Evolutionary conservation across 2,797 vertebrate species (phyloP).

Genomic region (Diplodus puntazzo): DNA sequence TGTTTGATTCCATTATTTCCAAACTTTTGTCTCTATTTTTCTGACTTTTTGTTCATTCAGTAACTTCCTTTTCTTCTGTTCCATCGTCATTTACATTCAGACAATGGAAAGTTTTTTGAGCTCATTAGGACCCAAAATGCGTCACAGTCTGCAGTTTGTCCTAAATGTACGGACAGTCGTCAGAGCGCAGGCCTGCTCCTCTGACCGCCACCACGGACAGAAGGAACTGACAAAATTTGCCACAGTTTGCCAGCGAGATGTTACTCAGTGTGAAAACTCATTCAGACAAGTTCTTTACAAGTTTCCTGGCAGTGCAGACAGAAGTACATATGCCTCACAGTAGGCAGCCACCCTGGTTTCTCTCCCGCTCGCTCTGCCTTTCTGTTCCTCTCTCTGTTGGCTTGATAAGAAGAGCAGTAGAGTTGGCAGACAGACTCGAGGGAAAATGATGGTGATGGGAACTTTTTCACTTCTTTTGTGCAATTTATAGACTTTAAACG

Average conservation of each 20-base stretch:
- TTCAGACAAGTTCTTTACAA: slow-evolving; percentile 47
- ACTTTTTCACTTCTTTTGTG: slow-evolving; percentile 8
- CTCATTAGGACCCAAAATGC: background rate
- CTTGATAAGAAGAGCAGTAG: slow-evolving; percentile 27
- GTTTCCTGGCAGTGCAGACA: slow-evolving; percentile 45
- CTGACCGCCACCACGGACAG: slow-evolving; percentile 10
- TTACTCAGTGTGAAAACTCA: slow-evolving; percentile 43
- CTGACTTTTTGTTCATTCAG: background rate
- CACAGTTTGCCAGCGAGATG: slow-evolving; percentile 38
- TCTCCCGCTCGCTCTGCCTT: slow-evolving; percentile 5
- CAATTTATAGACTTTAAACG: background rate
- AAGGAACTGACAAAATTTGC: slow-evolving; percentile 25
- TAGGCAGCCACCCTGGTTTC: slow-evolving; percentile 14
- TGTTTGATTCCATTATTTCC: slow-evolving; percentile 13
- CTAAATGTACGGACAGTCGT: slow-evolving; percentile 7
- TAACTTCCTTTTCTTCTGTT: background rate
- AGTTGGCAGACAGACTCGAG: slow-evolving; percentile 15
- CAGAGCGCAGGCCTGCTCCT: background rate
- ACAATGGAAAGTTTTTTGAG: background rate
- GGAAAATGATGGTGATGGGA: background rate
- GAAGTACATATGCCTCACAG: slow-evolving; percentile 64
- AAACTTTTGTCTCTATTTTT: background rate
- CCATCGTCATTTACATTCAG: background rate
- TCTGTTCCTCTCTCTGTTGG: slow-evolving; percentile 8
- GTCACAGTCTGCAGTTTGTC: background rate